Evolutionary conservation across 2,113 vertebrate species (phyloP).

Genomic region (Oreamnos americanus): DNA sequence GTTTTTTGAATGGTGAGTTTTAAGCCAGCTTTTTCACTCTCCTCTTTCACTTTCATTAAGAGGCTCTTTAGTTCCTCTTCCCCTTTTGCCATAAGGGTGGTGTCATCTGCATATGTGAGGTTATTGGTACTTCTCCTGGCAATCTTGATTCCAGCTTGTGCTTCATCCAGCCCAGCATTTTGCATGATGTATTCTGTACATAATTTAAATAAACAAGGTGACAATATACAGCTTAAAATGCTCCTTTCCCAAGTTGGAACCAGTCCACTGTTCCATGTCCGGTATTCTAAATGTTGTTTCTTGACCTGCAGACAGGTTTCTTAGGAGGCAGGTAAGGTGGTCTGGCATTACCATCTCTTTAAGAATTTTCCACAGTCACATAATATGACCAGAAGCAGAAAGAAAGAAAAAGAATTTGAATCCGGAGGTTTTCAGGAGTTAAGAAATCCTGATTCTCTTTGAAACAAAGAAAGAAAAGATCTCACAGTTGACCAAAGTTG

Average conservation of each 20-base stretch:
- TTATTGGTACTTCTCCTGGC: not conserved
- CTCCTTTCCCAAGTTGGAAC: not conserved
- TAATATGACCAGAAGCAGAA: not conserved
- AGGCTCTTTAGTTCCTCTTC: not conserved
- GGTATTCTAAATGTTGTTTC: not conserved
- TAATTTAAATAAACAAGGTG: not conserved
- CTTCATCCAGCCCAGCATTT: not conserved
- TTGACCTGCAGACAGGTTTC: not conserved
- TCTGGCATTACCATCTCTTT: not conserved
- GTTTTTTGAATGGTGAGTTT: not conserved
- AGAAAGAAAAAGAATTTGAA: not conserved
- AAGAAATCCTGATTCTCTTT: slow-evolving; percentile 55
- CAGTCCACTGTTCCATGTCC: not conserved
- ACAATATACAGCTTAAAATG: not conserved
- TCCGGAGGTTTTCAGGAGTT: slow-evolving; percentile 46
- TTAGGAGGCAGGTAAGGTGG: not conserved
- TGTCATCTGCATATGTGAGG: not conserved
- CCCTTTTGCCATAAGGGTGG: not conserved
- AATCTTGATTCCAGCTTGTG: not conserved
- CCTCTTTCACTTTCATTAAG: not conserved
- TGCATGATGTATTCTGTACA: not conserved
- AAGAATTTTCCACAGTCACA: slow-evolving; percentile 8
- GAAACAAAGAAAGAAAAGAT: slow-evolving; percentile 48
- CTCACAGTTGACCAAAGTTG: slow-evolving; percentile 49
- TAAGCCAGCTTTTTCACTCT: not conserved